These are phyloP conservation scores for Hylaeus anthracinus DNA, from an alignment of 1,140 invertebrate genomes.

Conservation along the genomic window DNA sequence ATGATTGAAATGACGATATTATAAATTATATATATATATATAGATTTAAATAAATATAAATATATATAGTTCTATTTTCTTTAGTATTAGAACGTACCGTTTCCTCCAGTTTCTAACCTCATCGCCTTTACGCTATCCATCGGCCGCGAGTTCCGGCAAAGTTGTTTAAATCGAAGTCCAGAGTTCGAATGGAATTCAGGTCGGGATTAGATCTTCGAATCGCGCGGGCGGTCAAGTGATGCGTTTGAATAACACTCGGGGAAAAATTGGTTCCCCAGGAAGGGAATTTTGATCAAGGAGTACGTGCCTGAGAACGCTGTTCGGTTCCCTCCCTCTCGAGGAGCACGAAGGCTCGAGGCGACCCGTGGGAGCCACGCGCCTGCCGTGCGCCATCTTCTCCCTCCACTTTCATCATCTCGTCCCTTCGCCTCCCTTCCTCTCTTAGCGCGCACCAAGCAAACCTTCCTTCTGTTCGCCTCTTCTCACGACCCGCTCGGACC, in stretches of 20 bases:
- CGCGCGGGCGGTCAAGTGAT: not conserved
- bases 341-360: slow-evolving; percentile 58
- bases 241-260: not conserved
- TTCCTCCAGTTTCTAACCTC: too few species aligned
- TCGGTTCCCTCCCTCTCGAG: slow-evolving; percentile 46
- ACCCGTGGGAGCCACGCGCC: slow-evolving; percentile 78
- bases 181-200: too few species aligned
- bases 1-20: too few species aligned
- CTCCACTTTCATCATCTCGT: slow-evolving; percentile 38
- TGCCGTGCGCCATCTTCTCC: slow-evolving; percentile 72
- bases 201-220: too few species aligned
- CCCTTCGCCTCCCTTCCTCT: slow-evolving; percentile 6
- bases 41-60: too few species aligned
- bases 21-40: too few species aligned
- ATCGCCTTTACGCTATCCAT: too few species aligned
- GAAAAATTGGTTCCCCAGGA: slow-evolving; percentile 9
- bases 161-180: too few species aligned
- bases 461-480: slow-evolving; percentile 25
- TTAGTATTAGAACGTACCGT: too few species aligned
- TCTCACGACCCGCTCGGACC: slow-evolving; percentile 29
- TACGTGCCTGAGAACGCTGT: slow-evolving; percentile 14
- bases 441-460: not conserved
- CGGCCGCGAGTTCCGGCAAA: too few species aligned
- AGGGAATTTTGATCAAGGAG: slow-evolving; percentile 19
- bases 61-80: too few species aligned